Evolutionary conservation across 1,140 invertebrate species (phyloP), one percentile per base, ranked within the genome.

Genomic region (Drosophila auraria): DNA sequence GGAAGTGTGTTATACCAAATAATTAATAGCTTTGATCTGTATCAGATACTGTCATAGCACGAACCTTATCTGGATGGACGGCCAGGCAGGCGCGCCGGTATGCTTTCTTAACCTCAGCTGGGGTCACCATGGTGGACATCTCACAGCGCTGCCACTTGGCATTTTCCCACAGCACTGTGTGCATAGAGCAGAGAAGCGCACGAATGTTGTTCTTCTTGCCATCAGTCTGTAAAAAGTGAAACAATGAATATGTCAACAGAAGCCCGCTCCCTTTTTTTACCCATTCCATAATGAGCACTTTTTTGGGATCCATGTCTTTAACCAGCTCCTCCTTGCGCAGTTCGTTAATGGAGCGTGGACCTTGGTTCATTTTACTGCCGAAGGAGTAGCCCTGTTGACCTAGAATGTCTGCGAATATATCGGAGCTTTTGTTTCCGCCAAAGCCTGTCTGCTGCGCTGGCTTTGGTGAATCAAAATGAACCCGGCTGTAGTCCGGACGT

Each of bases 21-120:
- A 38, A 50, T 89, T 83, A 80, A 7, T 14, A 44, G 27, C 3
- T 2, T 57, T 38, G 8, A 14, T 17, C 9, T 5, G 2, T 30
- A 30, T 30, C 6, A 6, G 6, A 30, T 30, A 6, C 6, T 30
- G 27, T 11, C 2, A 1, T 44, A 23, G 5, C 6, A 70, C 77
- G 92, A 94, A 99, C 98, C 95, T 99, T 99, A 92, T 99, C 99
- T 1, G 99, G 99, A 95, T 99, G 99, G 36, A 99, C 98, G 54
- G 98, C 97, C 14, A 99, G 94, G 84, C 98, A 99, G 23, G 99
- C 99, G 93, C 97, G 98, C 44, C 98, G 94, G 93, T 99, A 99
- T 42, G 96, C 95, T 91, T 99, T 99, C 93, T 99, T 99, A 14
- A 99, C 99, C 93, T 99, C 97, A 4, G 96, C 96, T 8, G 97